These are phyloP conservation scores for Acrobasis consociella DNA, from an alignment of 2,888 invertebrate genomes.

Conservation along the genomic window DNA sequence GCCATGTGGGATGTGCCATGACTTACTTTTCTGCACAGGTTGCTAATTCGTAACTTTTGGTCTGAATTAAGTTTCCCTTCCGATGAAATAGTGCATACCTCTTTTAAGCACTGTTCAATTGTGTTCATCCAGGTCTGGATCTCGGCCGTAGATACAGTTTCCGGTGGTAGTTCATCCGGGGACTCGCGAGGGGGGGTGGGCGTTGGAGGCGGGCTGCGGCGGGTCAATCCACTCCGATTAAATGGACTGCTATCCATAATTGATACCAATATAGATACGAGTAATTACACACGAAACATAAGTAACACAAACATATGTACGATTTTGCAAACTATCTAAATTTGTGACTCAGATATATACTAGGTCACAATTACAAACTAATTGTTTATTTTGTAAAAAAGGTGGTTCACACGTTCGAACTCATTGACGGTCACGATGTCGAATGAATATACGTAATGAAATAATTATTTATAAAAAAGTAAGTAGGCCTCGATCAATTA, in stretches of 20 bases:
- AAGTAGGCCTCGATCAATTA: too few relatives aligned
- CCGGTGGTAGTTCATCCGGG: too few relatives aligned
- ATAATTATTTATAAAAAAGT: too few relatives aligned
- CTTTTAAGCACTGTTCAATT: not conserved
- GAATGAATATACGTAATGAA: too few relatives aligned
- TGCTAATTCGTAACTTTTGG: slow-evolving; percentile 3
- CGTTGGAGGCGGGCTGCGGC: not conserved
- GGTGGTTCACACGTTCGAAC: not conserved
- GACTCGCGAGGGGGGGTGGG: too few relatives aligned
- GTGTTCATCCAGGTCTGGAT: not conserved
- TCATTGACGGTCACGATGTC: not conserved
- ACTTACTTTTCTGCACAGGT: not conserved
- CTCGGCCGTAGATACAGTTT: not conserved
- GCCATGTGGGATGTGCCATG: not conserved
- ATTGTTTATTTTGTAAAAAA: not conserved
- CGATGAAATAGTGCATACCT: not conserved
- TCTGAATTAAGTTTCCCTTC: slow-evolving; percentile 6
- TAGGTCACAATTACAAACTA: not conserved
- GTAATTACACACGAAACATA: not conserved
- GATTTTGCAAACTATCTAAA: not conserved
- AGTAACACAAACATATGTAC: not conserved
- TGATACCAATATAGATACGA: not conserved
- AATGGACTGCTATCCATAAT: not conserved
- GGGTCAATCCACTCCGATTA: too few relatives aligned
- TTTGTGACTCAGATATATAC: not conserved